Evolutionary conservation across 2,113 vertebrate species (phyloP), one percentile per base, ranked within the genome.

Genomic region (Herpetotheres cachinnans): DNA sequence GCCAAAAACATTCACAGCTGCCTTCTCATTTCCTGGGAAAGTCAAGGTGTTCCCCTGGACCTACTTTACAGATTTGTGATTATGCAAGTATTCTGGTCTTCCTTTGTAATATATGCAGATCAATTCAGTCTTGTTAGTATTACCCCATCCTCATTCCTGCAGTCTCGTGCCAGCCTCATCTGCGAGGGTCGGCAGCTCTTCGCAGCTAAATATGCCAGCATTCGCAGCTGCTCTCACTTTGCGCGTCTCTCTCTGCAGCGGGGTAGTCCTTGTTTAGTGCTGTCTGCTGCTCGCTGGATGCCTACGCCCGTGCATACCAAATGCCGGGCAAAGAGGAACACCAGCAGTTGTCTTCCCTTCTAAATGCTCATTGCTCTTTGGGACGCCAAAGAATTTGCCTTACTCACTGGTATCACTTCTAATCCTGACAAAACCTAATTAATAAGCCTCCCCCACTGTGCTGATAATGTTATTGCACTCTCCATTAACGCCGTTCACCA

Each of bases 41-140:
- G 80, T 89, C 88, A 95, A 96, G 95, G 94, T 95, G 93, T 79
- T 97, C 93, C 94, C 95, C 89, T 86, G 96, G 95, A 93, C 81
- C 88, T 32, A 50, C 93, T 96, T 88, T 20, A 10, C 63, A 52
- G 78, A 93, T 14, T 29, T 40, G 82, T 49, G 90, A 88, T 86
- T 80, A 44, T 59, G 58, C 50, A 32, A 71, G 93, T 15, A 5
- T 22, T 4, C 72, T 7, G 58, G 56, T 18, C 72, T 10, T 62
- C 66, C 44, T 71, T 34, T 18, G 42, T 62, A 93, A 94, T 82
- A 29, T 15, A 95, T 85, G 94, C 94, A 94, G 94, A 96, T 95
- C 49, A 25, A 91, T 79, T 94, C 94, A 70, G 87, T 17, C 95
- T 88, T 18, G 89, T 91, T 90, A 90, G 89, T 61, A 50, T 54